A percentile compares a stretch with the other conserved stretches of the same genome.
Conservation (phyloP, 2,888 invertebrate species). For the Amorpha juglandis region DNA sequence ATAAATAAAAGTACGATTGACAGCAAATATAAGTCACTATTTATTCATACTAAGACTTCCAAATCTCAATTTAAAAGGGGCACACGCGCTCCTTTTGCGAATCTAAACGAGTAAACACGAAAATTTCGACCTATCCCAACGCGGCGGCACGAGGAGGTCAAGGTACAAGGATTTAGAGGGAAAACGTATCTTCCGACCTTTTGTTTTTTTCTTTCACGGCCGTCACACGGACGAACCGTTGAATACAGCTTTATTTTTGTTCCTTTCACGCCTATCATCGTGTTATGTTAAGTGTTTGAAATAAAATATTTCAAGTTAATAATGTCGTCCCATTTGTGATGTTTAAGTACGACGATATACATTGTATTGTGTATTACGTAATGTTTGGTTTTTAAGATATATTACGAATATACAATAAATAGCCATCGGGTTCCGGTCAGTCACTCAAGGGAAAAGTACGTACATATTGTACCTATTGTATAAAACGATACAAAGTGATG, state of each 20-base stretch:
- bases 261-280: not conserved
- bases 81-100: conserved; percentile 25
- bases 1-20: no score
- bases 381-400: no score
- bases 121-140: conserved; percentile 49
- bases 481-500: no score
- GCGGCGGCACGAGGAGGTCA: conserved; percentile 45
- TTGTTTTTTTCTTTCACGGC: conserved; percentile 25
- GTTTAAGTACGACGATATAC: no score
- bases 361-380: no score
- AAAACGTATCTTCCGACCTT: conserved; percentile 26
- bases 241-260: not conserved
- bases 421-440: no score
- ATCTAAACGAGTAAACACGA: conserved; percentile 28
- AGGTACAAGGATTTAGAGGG: conserved; percentile 39
- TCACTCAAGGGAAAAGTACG: no score
- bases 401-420: no score
- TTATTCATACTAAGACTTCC: not conserved
- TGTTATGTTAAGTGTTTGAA: not conserved
- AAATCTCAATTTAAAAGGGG: not conserved
- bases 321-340: no score
- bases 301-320: not conserved
- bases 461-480: no score
- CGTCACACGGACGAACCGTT: not conserved
- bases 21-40: not conserved